phyloP scores from a whole-genome alignment of 2,888 invertebrate genomes.

The Chalcosyrphus nemorum region DNA sequence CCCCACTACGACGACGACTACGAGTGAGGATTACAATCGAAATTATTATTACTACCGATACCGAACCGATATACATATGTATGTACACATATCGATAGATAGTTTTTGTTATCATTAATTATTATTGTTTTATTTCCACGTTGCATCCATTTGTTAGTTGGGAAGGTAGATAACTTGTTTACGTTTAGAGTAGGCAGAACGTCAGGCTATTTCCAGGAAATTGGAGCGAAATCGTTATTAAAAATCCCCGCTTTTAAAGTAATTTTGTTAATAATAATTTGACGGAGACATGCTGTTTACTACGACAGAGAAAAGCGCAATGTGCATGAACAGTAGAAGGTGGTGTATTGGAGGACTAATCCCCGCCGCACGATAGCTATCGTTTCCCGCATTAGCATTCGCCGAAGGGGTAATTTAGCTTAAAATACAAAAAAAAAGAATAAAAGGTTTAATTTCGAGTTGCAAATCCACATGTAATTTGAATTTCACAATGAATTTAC shows the following conservation, averaged over 20 bases:
- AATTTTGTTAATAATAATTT: background rate
- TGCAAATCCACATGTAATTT: background rate
- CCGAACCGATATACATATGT: no score
- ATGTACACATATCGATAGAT: no score
- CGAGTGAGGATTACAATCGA: constrained; percentile 32
- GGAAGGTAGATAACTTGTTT: constrained; percentile 33
- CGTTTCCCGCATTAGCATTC: background rate
- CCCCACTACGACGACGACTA: no score
- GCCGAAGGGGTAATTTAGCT: background rate
- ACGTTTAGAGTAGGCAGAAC: background rate
- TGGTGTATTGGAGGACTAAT: background rate
- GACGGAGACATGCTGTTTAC: background rate
- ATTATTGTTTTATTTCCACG: constrained; percentile 3
- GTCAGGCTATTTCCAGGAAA: constrained; percentile 37
- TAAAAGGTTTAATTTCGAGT: background rate
- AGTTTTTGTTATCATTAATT: no score
- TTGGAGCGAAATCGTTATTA: background rate
- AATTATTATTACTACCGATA: constrained; percentile 19
- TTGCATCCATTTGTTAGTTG: background rate
- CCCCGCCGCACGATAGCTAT: background rate
- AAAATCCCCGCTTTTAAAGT: background rate
- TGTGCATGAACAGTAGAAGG: background rate
- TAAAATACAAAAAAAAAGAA: no score
- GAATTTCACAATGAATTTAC: constrained; percentile 9
- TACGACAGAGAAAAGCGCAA: background rate